A percentile compares a stretch with the other conserved stretches of the same genome.
These are phyloP conservation scores for Zaprionus lineosus DNA, from an alignment of 2,888 invertebrate genomes.

Conservation along the genomic window DNA sequence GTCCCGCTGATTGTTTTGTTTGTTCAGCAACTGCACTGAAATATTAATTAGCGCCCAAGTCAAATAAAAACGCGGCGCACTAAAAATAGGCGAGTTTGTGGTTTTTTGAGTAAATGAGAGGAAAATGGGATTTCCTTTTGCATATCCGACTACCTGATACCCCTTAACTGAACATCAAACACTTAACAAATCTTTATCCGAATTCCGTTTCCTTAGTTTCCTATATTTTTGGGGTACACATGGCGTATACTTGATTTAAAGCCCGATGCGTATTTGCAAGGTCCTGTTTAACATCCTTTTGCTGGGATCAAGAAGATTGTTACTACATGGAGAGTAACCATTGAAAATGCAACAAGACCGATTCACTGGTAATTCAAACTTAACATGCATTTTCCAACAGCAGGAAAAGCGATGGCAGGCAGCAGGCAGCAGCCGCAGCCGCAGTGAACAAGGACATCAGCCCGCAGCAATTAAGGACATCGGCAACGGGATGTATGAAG, in stretches of 20 bases:
- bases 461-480: constrained; percentile 73
- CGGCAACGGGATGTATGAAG: constrained; percentile 30
- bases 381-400: too few relatives aligned
- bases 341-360: constrained; percentile 43
- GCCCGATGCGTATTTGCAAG: too few relatives aligned
- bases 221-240: too few relatives aligned
- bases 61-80: constrained; percentile 49
- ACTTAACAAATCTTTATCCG: too few relatives aligned
- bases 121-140: not conserved
- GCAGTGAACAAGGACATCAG: constrained; percentile 43
- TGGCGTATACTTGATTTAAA: too few relatives aligned
- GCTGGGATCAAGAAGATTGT: too few relatives aligned
- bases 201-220: too few relatives aligned
- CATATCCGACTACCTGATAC: too few relatives aligned
- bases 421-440: constrained; percentile 15
- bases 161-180: too few relatives aligned
- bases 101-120: constrained; percentile 1
- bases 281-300: too few relatives aligned
- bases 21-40: constrained; percentile 58
- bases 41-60: constrained; percentile 62
- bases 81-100: constrained; percentile 41
- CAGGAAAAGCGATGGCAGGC: constrained; percentile 4
- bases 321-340: not conserved
- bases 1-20: constrained; percentile 45
- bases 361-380: too few relatives aligned